Conservation (phyloP, 2,888 invertebrate species). For the Agrochola circellaris region DNA sequence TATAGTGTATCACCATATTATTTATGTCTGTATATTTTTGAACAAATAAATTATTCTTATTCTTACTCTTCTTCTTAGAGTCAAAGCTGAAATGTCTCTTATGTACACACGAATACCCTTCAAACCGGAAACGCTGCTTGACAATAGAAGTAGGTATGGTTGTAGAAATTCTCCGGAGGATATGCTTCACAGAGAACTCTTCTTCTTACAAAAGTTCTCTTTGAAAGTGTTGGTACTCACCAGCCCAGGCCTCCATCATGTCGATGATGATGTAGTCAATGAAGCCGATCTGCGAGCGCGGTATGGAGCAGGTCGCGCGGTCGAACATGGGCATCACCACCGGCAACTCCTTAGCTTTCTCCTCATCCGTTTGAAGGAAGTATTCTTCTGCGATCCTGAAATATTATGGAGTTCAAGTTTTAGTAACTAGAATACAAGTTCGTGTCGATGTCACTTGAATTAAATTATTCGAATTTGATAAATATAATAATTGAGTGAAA, state of each 20-base stretch:
- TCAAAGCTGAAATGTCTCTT: neutral
- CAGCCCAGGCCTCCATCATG: slow-evolving; percentile 99
- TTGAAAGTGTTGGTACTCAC: slow-evolving; percentile 85
- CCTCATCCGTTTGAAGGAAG: slow-evolving; percentile 99
- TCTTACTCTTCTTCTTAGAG: neutral
- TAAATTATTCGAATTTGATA: no score
- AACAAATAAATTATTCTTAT: no score
- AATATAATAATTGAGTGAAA: no score
- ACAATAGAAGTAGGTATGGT: neutral
- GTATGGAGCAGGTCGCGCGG: slow-evolving; percentile 97
- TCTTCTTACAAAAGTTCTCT: neutral
- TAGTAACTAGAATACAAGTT: no score
- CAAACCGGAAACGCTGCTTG: neutral
- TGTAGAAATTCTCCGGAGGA: neutral
- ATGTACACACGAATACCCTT: neutral
- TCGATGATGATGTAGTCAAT: slow-evolving; percentile 99
- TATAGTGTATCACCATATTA: no score
- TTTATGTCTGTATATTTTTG: no score
- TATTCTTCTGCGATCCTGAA: slow-evolving; percentile 98
- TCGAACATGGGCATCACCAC: slow-evolving; percentile 99
- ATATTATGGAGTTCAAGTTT: neutral
- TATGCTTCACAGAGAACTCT: neutral
- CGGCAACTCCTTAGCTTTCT: slow-evolving; percentile 96
- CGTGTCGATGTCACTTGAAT: no score
- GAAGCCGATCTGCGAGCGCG: slow-evolving; percentile 99